Evolutionary conservation across 2,888 invertebrate species (phyloP), one percentile per base, ranked within the genome.

Genomic region (Lysandra bellargus): DNA sequence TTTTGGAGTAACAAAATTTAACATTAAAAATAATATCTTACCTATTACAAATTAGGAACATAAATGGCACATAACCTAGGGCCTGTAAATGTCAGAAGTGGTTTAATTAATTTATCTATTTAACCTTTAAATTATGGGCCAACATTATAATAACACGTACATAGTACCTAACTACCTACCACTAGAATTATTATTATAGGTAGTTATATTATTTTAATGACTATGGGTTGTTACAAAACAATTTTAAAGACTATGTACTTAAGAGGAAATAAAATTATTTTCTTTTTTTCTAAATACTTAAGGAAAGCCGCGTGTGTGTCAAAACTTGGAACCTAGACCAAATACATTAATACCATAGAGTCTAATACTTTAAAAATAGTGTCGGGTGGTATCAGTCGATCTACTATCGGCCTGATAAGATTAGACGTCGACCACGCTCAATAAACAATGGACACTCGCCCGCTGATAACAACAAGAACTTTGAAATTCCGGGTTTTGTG

Each of bases 321-420:
- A 61, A 61, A 61, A 61, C 2, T 23, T 23, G 7, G n/a, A 61
- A 61, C 61, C 23, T 61, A 61, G 61, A 61, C 61, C 23, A 23
- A n/a, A 17, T 60, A 23, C 9, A 30, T 30, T 40, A 33, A 33
- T 30, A 69, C 1, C 23, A 33, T 37, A 30, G 9, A 72, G n/a
- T 72, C 72, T 37, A 37, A 12, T 30, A 4, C 30, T 49, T 75
- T 49, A 7, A 78, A 72, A 75, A 78, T 79, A 78, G 40, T 80
- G 78, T 74, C 73, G 49, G 76, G 40, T 72, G 69, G 76, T 72
- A 75, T 73, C 57, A 81, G 79, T 82, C 80, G 79, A 81, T 81
- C 81, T 82, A 82, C 83, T 83, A 84, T 83, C 81, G 79, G 30
- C 17, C 12, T 81, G 87, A 87, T 87, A 84, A 87, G 85, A 87